Percentiles rank a stretch among this genome's conserved stretches.
These are phyloP conservation scores for Oconnorella tubifera DNA, from an alignment of 2,888 invertebrate species.

Conservation along the genomic window DNA sequence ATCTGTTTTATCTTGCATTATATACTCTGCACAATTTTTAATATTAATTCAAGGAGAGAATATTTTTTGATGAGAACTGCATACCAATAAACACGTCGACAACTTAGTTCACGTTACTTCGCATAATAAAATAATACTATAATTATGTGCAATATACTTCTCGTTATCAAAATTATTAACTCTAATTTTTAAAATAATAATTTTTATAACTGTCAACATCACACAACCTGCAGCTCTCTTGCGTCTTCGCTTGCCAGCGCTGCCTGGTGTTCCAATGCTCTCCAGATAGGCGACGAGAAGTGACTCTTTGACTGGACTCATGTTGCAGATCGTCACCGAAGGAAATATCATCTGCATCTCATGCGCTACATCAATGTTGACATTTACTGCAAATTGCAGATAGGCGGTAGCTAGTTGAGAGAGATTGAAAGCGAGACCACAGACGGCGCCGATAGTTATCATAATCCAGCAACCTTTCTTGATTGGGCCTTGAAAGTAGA, in stretches of 20 bases:
- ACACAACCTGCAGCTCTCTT: neutral
- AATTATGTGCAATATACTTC: no score
- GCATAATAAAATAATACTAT: no score
- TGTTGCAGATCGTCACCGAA: slow-evolving; percentile 14
- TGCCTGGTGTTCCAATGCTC: neutral
- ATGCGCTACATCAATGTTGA: slow-evolving; percentile 6
- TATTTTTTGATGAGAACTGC: no score
- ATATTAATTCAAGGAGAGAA: no score
- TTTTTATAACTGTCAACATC: no score
- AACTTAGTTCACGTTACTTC: no score
- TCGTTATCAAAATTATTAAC: no score
- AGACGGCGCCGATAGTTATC: slow-evolving; percentile 10
- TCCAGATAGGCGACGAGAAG: neutral
- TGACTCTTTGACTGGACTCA: slow-evolving; percentile 13
- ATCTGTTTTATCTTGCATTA: no score
- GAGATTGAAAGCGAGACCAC: slow-evolving; percentile 9
- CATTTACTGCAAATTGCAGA: slow-evolving; percentile 4
- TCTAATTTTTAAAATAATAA: no score
- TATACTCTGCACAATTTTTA: no score
- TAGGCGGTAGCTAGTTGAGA: slow-evolving; percentile 2
- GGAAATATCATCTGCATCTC: slow-evolving; percentile 12
- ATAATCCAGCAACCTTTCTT: slow-evolving; percentile 16
- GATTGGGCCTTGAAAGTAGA: slow-evolving; percentile 1
- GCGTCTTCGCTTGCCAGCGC: neutral
- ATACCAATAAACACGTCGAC: no score